Percentiles rank a stretch among this genome's conserved stretches.
Evolutionary conservation across 1,140 invertebrate species (phyloP).

Genomic region (Mizuhopecten yessoensis): DNA sequence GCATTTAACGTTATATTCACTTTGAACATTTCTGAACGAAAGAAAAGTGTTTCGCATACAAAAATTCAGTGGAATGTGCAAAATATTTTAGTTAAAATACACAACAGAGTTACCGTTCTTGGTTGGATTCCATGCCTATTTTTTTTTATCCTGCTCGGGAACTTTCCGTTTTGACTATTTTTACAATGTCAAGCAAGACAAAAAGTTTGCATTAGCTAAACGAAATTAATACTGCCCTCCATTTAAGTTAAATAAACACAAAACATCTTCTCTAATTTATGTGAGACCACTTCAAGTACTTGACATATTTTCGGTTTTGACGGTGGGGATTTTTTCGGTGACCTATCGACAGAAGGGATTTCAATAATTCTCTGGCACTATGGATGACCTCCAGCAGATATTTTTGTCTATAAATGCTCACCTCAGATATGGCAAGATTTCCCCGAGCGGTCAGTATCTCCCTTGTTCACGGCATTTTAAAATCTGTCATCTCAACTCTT

Average conservation of each 20-base stretch:
- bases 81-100: slow-evolving; percentile 18
- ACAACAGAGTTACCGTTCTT: slow-evolving; percentile 8
- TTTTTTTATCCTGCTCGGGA: slow-evolving; percentile 4
- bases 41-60: no score
- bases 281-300: slow-evolving; percentile 24
- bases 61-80: no score
- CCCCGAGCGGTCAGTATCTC: slow-evolving; percentile 29
- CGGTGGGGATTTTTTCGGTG: not conserved
- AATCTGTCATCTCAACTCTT: slow-evolving; percentile 34
- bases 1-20: no score
- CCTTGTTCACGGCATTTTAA: slow-evolving; percentile 23
- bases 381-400: not conserved
- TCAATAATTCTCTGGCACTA: not conserved
- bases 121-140: slow-evolving; percentile 10
- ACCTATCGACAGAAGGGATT: slow-evolving; percentile 13
- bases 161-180: not conserved
- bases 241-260: slow-evolving; percentile 12
- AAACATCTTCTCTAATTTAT: slow-evolving; percentile 27
- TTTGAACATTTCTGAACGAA: no score
- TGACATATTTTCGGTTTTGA: slow-evolving; percentile 39
- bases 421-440: slow-evolving; percentile 38
- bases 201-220: not conserved
- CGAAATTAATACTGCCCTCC: not conserved
- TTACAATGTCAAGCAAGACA: not conserved
- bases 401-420: not conserved